phyloP scores from a whole-genome alignment of 2,797 vertebrate genomes.

The Eleutherodactylus coqui region DNA sequence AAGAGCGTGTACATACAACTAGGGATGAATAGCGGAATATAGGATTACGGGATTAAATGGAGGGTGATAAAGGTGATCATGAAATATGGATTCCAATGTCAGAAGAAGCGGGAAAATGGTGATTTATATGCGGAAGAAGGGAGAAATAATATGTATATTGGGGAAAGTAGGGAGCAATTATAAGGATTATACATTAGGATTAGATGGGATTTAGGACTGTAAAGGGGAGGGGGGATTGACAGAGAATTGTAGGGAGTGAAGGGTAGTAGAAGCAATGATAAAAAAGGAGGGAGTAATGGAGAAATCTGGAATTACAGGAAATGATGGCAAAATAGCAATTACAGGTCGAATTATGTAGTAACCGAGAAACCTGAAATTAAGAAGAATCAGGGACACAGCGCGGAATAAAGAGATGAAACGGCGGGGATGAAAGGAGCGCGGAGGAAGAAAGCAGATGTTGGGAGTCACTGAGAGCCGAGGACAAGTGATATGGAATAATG shows the following conservation, averaged over 20 bases:
- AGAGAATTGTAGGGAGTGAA: neutral
- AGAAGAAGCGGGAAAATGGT: neutral
- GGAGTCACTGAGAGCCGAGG: slow-evolving; percentile 8
- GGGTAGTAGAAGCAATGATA: neutral
- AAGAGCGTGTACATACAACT: neutral
- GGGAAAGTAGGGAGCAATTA: neutral
- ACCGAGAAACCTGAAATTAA: slow-evolving; percentile 6
- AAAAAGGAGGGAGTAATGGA: neutral
- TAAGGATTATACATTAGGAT: neutral
- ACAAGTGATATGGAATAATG: slow-evolving; percentile 36
- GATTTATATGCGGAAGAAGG: too few species aligned
- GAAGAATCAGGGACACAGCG: slow-evolving; percentile 11
- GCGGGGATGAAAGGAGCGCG: slow-evolving; percentile 37
- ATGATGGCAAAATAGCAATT: neutral
- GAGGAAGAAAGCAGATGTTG: slow-evolving; percentile 9
- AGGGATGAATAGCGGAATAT: neutral
- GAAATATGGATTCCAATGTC: neutral
- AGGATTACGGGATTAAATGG: neutral
- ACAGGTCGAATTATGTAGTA: neutral
- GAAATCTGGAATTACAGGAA: slow-evolving; percentile 9
- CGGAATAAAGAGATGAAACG: slow-evolving; percentile 40
- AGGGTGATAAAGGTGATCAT: neutral
- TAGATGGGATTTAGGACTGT: neutral
- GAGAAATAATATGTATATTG: neutral
- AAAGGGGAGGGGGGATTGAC: neutral